phyloP scores from a whole-genome alignment of 2,113 vertebrate species.

The Bujurquina vittata region DNA sequence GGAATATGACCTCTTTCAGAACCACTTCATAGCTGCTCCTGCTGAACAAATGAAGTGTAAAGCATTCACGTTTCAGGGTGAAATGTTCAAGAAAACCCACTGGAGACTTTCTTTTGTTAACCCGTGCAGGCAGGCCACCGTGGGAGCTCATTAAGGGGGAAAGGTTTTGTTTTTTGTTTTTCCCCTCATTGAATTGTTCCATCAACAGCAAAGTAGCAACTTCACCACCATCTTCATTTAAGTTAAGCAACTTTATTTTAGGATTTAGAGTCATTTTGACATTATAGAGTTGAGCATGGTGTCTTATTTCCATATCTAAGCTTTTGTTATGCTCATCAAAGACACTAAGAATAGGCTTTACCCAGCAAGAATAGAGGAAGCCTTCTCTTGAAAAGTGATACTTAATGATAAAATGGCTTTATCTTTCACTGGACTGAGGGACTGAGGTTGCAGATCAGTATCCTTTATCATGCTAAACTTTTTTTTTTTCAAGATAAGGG shows the following conservation, averaged over 20 bases:
- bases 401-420: conserved; percentile 6
- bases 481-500: not conserved
- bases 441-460: not conserved
- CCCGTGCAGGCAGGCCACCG: conserved; percentile 18
- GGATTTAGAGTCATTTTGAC: conserved; percentile 19
- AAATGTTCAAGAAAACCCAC: conserved; percentile 32
- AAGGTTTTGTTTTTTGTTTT: conserved; percentile 22
- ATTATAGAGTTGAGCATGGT: conserved; percentile 2
- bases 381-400: not conserved
- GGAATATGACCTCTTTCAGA: conserved; percentile 4
- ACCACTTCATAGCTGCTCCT: not conserved
- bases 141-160: conserved; percentile 69
- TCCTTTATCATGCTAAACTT: not conserved
- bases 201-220: conserved; percentile 8
- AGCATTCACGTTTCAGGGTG: conserved; percentile 9
- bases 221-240: conserved; percentile 29
- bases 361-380: not conserved
- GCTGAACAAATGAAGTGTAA: conserved; percentile 9
- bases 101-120: conserved; percentile 28
- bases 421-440: not conserved
- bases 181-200: conserved; percentile 16
- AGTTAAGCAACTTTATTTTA: conserved; percentile 11
- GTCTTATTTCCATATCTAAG: conserved; percentile 48
- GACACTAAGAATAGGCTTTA: conserved; percentile 44
- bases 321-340: conserved; percentile 31